Base-by-base conservation (phyloP, 2,888 invertebrate genomes). In the Andrena bicolor region DNA sequence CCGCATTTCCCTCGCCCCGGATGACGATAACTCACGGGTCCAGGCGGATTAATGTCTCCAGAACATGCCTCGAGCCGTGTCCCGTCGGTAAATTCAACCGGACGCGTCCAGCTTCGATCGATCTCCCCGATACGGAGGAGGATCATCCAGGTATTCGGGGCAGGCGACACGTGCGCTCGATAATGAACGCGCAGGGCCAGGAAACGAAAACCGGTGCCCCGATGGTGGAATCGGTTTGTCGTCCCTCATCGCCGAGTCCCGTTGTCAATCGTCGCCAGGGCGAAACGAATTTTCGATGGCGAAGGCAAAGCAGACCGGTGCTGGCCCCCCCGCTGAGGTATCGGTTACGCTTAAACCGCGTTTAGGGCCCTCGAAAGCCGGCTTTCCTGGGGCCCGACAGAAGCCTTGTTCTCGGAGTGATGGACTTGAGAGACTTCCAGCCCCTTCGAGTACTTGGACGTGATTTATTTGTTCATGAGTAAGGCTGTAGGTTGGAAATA, bases 311-410 rank as follows among this genome's bases (percentile, higher is more conserved):
- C 32, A 61, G 66, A 60, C 68, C 72, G 76, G 41, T 82, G 76
- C 78, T 51, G 51, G 76, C 84, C 90, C 92, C 93, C 93, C 93
- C 90, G 91, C 90, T 87, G 90, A 88, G 92, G 92, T 93, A 93
- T 93, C 93, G 92, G 93, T 93, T 93, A 93, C 93, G 93, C 92
- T 93, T 88, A 91, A 93, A 92, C 91, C 93, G 91, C 93, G 91
- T 92, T 93, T 93, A 92, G 92, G 92, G 86, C 83, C 64, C 72
- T 81, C 82, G 78, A 80, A 77, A 82, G 83, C 80, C 81, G 76
- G 88, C 86, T 80, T 85, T 90, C 89, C 86, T 70, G 23, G 51
- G 53, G 1, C 30, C 56, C 79, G 48, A 53, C 86, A 87, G 81
- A 82, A 81, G 83, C 80, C 79, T 30, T 53, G 6, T n/a, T 58